Percentiles rank a stretch among this genome's conserved stretches.
Conservation (phyloP, 2,113 vertebrate species). For the Mormyrus lacerda region DNA sequence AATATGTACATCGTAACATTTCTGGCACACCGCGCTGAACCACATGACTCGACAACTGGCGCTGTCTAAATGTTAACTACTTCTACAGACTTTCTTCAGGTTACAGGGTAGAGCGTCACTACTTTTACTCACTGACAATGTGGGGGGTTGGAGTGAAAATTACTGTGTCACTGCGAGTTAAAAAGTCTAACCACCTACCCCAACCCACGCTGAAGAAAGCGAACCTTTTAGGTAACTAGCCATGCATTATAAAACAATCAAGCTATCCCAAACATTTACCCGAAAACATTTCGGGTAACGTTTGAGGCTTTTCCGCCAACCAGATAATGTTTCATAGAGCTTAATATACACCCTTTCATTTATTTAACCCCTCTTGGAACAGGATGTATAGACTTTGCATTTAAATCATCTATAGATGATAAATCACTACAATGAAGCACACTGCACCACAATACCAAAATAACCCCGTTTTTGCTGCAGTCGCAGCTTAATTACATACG, state of each 20-base stretch:
- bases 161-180: background rate
- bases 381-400: background rate
- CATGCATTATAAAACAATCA: background rate
- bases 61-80: background rate
- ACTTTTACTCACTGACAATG: background rate
- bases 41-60: background rate
- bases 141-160: background rate
- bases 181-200: background rate
- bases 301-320: background rate
- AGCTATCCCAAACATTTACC: background rate
- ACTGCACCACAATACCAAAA: background rate
- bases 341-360: background rate
- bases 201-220: background rate
- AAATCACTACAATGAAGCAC: constrained; percentile 1
- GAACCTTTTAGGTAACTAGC: background rate
- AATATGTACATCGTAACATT: background rate
- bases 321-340: background rate
- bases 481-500: constrained; percentile 7
- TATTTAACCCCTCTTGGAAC: background rate
- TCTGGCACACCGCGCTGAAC: background rate
- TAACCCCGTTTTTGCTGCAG: background rate
- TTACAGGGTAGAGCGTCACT: background rate
- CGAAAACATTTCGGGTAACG: background rate
- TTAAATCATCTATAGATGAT: background rate
- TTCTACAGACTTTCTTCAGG: background rate